A percentile compares a stretch with the other conserved stretches of the same genome.
Evolutionary conservation across 2,888 invertebrate species (phyloP).

Genomic region (Subacronicta megacephala): DNA sequence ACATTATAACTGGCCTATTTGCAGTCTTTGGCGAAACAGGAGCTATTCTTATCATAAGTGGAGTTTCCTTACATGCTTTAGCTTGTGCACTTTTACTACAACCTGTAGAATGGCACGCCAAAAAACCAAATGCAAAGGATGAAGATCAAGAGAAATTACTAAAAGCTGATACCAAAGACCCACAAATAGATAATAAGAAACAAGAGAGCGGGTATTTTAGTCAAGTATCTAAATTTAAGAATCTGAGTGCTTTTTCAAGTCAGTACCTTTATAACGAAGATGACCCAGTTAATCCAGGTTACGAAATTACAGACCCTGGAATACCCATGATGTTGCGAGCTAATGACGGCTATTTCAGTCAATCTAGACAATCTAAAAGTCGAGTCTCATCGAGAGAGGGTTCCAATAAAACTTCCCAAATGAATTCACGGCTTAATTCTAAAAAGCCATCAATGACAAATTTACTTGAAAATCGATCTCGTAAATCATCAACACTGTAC

Average conservation of each 20-base stretch:
- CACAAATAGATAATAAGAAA: conserved; percentile 61
- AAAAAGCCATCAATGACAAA: conserved; percentile 86
- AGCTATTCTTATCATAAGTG: conserved; percentile 91
- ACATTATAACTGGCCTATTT: conserved; percentile 91
- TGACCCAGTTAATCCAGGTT: conserved; percentile 90
- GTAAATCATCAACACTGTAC: conserved; percentile 83
- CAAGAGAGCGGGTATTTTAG: conserved; percentile 82
- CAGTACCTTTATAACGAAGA: conserved; percentile 92
- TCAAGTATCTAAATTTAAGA: conserved; percentile 79
- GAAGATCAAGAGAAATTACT: conserved; percentile 71
- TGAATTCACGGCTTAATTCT: conserved; percentile 83
- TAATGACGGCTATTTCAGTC: conserved; percentile 91
- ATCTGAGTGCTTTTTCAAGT: conserved; percentile 88
- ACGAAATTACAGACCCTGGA: conserved; percentile 91
- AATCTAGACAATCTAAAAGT: conserved; percentile 83
- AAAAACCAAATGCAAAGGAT: conserved; percentile 71
- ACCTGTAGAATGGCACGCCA: conserved; percentile 93
- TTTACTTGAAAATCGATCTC: conserved; percentile 80
- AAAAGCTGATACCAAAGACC: conserved; percentile 54
- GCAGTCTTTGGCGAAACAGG: conserved; percentile 91
- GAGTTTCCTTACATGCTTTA: conserved; percentile 91
- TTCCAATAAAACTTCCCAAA: conserved; percentile 82
- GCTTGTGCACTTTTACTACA: conserved; percentile 92
- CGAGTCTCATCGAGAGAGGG: conserved; percentile 80
- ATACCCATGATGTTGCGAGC: conserved; percentile 91